Conservation (phyloP, 2,113 vertebrate genomes). For the Pteruthius melanotis region DNA sequence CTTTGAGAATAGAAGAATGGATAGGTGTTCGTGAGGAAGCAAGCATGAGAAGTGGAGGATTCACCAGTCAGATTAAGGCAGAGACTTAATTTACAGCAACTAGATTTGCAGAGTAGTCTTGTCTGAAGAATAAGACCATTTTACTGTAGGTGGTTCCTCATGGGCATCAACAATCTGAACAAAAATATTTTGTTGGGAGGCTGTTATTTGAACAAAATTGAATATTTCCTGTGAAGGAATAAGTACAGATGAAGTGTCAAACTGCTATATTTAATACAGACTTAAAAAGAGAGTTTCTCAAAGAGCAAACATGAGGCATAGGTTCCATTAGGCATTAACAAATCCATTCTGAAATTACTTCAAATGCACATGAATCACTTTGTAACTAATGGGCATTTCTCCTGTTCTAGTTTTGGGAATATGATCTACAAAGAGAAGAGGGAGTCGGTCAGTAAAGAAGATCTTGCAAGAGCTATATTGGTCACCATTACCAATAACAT, state of each 20-base stretch:
- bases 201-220: not conserved
- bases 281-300: not conserved
- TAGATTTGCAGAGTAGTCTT: not conserved
- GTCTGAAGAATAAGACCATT: not conserved
- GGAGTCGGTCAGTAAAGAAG: slow-evolving; percentile 82
- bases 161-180: not conserved
- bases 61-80: not conserved
- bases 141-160: not conserved
- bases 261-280: not conserved
- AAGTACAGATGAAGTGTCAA: not conserved
- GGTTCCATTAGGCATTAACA: not conserved
- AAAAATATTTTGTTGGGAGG: not conserved
- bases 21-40: not conserved
- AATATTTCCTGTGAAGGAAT: not conserved
- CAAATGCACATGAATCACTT: not conserved
- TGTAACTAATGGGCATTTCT: not conserved
- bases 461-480: slow-evolving; percentile 80
- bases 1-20: not conserved
- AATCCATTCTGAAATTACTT: not conserved
- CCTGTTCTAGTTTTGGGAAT: slow-evolving; percentile 77
- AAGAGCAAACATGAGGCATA: not conserved
- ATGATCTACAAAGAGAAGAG: slow-evolving; percentile 84
- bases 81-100: not conserved
- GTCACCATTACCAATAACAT: slow-evolving; percentile 85
- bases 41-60: not conserved